These are phyloP conservation scores for Panagrolaimus sp. DNA, from an alignment of 1,140 invertebrate genomes.

Conservation along the genomic window DNA sequence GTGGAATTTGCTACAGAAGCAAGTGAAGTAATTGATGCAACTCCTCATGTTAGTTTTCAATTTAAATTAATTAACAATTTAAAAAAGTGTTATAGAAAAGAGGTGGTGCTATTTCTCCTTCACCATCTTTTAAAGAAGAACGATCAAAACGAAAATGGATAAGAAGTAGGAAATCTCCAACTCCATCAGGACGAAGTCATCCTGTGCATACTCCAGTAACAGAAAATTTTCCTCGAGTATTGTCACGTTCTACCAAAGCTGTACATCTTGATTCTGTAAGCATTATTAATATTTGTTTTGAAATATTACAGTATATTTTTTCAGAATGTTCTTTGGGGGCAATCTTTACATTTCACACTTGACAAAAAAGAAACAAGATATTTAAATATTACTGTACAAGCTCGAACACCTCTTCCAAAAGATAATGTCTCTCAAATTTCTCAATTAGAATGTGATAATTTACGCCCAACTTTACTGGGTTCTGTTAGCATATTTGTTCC, in stretches of 20 bases:
- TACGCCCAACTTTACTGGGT: constrained; percentile 43
- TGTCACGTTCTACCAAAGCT: constrained; percentile 23
- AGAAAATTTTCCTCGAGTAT: neutral
- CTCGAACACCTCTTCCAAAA: constrained; percentile 23
- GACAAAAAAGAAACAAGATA: constrained; percentile 44
- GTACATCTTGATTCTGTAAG: constrained; percentile 26
- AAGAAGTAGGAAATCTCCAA: neutral
- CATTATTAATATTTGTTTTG: neutral
- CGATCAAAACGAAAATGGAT: constrained; percentile 16
- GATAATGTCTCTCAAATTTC: constrained; percentile 12
- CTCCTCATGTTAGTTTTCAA: neutral
- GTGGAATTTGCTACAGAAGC: constrained; percentile 10
- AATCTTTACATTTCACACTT: constrained; percentile 53
- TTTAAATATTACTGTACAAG: constrained; percentile 48
- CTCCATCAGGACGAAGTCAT: neutral
- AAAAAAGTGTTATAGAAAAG: neutral
- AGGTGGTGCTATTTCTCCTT: neutral
- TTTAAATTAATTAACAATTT: neutral
- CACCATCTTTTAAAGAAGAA: neutral
- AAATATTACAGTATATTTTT: constrained; percentile 17
- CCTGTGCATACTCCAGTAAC: neutral
- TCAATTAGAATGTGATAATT: constrained; percentile 1
- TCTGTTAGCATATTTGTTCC: constrained; percentile 52
- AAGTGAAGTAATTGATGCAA: neutral
- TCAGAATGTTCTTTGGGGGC: constrained; percentile 52